A percentile compares a stretch with the other conserved stretches of the same genome.
Evolutionary conservation across 2,888 invertebrate genomes (phyloP).

Genomic region (Xestia ashworthii): DNA sequence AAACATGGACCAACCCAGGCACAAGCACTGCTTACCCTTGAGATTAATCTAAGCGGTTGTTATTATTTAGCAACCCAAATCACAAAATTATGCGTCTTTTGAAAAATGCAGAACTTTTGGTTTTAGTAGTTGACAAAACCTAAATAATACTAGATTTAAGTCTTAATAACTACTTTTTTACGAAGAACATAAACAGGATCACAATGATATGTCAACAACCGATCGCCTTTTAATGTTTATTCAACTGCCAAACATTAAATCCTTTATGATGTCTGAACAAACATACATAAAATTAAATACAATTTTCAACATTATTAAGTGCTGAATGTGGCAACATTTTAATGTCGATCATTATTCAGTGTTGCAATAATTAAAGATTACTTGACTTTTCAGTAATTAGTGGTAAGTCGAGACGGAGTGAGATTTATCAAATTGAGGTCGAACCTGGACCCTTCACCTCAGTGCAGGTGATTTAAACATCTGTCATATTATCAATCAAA

Average conservation of each 20-base stretch:
- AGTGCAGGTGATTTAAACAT: slow-evolving; percentile 60
- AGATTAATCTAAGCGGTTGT: background rate
- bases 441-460: slow-evolving; percentile 64
- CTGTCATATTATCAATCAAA: slow-evolving; percentile 65
- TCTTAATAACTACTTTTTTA: background rate
- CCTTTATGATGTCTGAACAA: slow-evolving; percentile 43
- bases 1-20: too few species aligned
- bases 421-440: slow-evolving; percentile 68
- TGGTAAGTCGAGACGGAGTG: slow-evolving; percentile 53
- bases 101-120: background rate
- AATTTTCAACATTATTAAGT: slow-evolving; percentile 64
- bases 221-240: slow-evolving; percentile 13
- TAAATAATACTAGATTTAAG: background rate
- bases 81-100: background rate
- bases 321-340: slow-evolving; percentile 64
- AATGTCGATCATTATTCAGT: slow-evolving; percentile 63
- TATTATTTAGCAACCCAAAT: background rate
- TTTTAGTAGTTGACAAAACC: background rate
- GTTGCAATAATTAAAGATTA: slow-evolving; percentile 67
- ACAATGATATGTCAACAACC: slow-evolving; percentile 7
- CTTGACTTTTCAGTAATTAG: slow-evolving; percentile 69
- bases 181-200: background rate
- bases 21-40: too few species aligned
- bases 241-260: slow-evolving; percentile 16
- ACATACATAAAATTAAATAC: slow-evolving; percentile 58